phyloP scores from a whole-genome alignment of 2,888 invertebrate species.

The Drosophila anomalata region DNA sequence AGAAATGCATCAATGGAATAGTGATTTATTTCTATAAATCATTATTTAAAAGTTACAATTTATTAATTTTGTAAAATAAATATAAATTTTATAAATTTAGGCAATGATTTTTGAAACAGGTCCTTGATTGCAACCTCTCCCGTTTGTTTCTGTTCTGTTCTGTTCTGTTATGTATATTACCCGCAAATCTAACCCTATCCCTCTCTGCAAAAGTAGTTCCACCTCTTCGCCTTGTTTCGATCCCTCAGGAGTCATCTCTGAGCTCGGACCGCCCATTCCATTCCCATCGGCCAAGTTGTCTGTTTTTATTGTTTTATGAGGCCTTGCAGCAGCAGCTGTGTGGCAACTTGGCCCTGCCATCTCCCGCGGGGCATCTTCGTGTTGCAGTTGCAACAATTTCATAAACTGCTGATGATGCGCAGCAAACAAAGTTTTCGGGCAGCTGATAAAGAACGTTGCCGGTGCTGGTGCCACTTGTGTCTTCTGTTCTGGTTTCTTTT shows the following conservation, averaged over 20 bases:
- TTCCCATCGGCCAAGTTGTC: conserved; percentile 28
- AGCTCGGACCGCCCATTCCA: conserved; percentile 6
- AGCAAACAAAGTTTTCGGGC: conserved; percentile 38
- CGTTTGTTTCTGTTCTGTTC: too few species aligned
- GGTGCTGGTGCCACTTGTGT: neutral
- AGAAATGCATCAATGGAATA: neutral
- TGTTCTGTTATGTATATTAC: too few species aligned
- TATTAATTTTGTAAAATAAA: neutral
- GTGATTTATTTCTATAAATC: too few species aligned
- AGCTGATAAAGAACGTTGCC: conserved; percentile 1
- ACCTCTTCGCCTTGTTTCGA: neutral
- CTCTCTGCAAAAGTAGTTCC: neutral
- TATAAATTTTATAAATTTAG: too few species aligned
- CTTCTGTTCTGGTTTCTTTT: neutral
- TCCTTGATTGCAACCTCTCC: neutral
- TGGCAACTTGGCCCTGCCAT: conserved; percentile 37
- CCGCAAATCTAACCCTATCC: neutral
- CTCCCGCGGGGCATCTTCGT: conserved; percentile 32
- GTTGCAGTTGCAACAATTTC: conserved; percentile 54
- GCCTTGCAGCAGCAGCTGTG: conserved; percentile 44
- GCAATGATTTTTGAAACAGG: neutral
- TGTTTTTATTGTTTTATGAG: conserved; percentile 50
- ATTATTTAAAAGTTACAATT: neutral
- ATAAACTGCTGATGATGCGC: conserved; percentile 55
- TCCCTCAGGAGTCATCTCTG: neutral